Percentiles rank a stretch among this genome's conserved stretches.
phyloP scores from a whole-genome alignment of 2,797 vertebrate genomes.

The Meriones psammophilus region DNA sequence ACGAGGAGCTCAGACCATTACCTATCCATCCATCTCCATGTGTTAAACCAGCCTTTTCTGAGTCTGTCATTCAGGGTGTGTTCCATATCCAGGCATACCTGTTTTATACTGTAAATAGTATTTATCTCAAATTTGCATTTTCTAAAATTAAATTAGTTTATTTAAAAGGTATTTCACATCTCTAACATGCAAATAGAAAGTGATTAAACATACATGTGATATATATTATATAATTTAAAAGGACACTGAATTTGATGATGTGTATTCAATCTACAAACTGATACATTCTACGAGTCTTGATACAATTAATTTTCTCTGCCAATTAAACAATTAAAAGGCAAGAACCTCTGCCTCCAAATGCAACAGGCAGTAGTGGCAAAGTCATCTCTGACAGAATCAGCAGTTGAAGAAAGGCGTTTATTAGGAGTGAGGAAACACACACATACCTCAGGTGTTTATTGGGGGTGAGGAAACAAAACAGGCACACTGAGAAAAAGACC shows the following conservation, averaged over 20 bases:
- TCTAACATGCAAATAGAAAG: not conserved
- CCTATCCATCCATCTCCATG: no score
- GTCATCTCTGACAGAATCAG: not conserved
- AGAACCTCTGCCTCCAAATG: not conserved
- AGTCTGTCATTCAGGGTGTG: not conserved
- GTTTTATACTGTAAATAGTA: not conserved
- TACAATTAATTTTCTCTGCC: not conserved
- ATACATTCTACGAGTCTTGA: not conserved
- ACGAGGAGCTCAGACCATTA: not conserved
- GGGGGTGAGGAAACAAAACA: not conserved
- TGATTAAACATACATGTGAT: not conserved
- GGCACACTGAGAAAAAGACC: not conserved
- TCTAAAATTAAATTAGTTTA: not conserved
- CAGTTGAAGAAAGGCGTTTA: not conserved
- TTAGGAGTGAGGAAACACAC: not conserved
- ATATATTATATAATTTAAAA: not conserved
- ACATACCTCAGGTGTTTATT: not conserved
- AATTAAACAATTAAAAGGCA: not conserved
- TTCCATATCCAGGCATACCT: not conserved
- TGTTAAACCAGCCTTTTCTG: not conserved
- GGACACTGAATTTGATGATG: not conserved
- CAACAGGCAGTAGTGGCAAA: not conserved
- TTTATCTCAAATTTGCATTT: constrained; percentile 9
- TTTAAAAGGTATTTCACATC: not conserved
- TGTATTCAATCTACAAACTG: not conserved